Evolutionary conservation across 2,888 invertebrate species (phyloP).

Genomic region (Campaea margaritaria): DNA sequence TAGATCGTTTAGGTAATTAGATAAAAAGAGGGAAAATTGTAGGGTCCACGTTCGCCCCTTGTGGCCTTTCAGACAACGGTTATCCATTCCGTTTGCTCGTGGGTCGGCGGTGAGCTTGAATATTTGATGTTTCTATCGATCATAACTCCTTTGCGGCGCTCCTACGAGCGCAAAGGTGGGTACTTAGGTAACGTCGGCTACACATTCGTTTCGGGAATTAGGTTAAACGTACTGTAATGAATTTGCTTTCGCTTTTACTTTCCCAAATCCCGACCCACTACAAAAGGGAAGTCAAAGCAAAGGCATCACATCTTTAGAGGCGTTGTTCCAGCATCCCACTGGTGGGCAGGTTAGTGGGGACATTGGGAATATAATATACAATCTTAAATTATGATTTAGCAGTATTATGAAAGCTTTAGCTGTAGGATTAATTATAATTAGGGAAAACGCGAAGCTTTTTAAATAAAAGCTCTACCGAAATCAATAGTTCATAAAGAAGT

Average conservation of each 20-base stretch:
- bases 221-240: conserved; percentile 12
- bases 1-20: conserved; percentile 63
- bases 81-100: conserved; percentile 75
- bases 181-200: conserved; percentile 11
- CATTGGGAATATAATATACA: no score
- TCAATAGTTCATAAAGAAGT: no score
- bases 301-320: background rate
- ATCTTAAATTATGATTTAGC: no score
- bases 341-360: no score
- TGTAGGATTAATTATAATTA: no score
- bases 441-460: no score
- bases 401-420: no score
- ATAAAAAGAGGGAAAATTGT: conserved; percentile 59
- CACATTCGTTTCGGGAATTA: conserved; percentile 13
- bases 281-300: background rate
- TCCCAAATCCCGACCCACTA: background rate
- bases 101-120: conserved; percentile 71
- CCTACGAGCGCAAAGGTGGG: conserved; percentile 37
- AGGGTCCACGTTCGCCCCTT: conserved; percentile 61
- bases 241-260: conserved; percentile 14
- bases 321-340: no score
- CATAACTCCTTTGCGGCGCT: conserved; percentile 75
- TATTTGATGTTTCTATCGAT: conserved; percentile 83
- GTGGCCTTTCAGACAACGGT: conserved; percentile 77
- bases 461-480: no score